These are phyloP conservation scores for Harpalus rufipes DNA, from an alignment of 2,888 invertebrate genomes.

Conservation along the genomic window DNA sequence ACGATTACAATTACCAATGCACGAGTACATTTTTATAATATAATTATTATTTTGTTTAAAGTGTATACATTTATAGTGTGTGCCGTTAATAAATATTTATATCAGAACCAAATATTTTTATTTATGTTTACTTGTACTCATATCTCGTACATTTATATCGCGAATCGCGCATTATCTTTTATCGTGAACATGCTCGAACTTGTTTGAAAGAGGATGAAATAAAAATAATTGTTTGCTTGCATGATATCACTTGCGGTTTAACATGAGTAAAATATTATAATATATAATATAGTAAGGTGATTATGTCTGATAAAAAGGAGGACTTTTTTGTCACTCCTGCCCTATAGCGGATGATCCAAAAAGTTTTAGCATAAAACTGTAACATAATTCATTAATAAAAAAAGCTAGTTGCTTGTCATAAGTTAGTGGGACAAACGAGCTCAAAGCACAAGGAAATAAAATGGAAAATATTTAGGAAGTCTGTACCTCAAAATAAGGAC, in stretches of 20 bases:
- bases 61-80: too few relatives aligned
- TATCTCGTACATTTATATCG: not conserved
- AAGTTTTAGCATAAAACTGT: too few relatives aligned
- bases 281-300: not conserved
- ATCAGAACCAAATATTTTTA: not conserved
- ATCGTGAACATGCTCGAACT: conserved; percentile 1
- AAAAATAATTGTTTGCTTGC: not conserved
- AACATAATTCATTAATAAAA: too few relatives aligned
- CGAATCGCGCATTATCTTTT: not conserved
- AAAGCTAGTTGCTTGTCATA: too few relatives aligned
- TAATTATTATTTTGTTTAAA: not conserved
- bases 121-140: not conserved
- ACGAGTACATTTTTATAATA: not conserved
- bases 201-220: not conserved
- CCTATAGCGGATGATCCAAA: too few relatives aligned
- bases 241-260: conserved; percentile 2
- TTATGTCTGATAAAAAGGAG: too few relatives aligned
- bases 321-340: too few relatives aligned
- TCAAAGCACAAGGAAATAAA: too few relatives aligned
- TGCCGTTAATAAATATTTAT: not conserved
- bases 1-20: not conserved
- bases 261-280: not conserved
- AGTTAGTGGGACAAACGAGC: too few relatives aligned
- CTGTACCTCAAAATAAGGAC: too few relatives aligned
- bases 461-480: too few relatives aligned